Conservation (phyloP, 2,797 vertebrate genomes). For the Melanotaenia boesemani region DNA sequence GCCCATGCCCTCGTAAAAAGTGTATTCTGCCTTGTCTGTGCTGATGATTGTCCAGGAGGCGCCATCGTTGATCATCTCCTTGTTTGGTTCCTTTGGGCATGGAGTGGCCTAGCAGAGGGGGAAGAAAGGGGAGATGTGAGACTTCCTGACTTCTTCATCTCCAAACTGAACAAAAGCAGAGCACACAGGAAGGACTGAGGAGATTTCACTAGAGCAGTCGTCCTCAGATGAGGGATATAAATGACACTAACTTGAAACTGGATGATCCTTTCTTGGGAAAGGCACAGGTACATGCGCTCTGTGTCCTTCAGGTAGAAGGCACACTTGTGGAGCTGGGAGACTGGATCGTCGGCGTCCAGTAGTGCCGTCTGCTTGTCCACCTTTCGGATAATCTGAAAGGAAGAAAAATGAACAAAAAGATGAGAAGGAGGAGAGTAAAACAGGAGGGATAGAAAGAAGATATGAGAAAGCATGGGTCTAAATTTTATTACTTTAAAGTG, state of each 20-base stretch:
- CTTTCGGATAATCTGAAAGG: slow-evolving; percentile 81
- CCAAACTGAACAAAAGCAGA: too few relatives aligned
- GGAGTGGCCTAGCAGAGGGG: slow-evolving; percentile 91
- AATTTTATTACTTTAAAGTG: too few relatives aligned
- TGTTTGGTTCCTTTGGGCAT: slow-evolving; percentile 99
- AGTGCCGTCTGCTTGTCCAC: slow-evolving; percentile 82
- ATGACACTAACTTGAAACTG: slow-evolving; percentile 87
- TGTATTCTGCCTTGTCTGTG: slow-evolving; percentile 99
- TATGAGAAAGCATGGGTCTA: too few relatives aligned
- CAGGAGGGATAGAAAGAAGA: too few relatives aligned
- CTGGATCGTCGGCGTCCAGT: slow-evolving; percentile 81
- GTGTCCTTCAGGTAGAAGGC: slow-evolving; percentile 85
- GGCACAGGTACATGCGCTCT: slow-evolving; percentile 86
- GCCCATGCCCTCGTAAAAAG: slow-evolving; percentile 99
- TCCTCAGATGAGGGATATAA: too few relatives aligned
- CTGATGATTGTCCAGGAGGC: slow-evolving; percentile 99
- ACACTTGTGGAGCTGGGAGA: slow-evolving; percentile 85
- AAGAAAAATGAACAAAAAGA: too few relatives aligned
- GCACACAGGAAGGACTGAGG: too few relatives aligned
- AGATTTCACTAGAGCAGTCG: too few relatives aligned
- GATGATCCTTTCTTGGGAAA: slow-evolving; percentile 99
- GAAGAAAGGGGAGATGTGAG: background rate
- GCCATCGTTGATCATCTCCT: slow-evolving; percentile 99
- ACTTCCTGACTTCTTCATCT: background rate
- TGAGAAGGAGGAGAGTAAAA: too few relatives aligned